phyloP scores from a whole-genome alignment of 2,113 vertebrate species.

The Melanerpes aurifrons region DNA sequence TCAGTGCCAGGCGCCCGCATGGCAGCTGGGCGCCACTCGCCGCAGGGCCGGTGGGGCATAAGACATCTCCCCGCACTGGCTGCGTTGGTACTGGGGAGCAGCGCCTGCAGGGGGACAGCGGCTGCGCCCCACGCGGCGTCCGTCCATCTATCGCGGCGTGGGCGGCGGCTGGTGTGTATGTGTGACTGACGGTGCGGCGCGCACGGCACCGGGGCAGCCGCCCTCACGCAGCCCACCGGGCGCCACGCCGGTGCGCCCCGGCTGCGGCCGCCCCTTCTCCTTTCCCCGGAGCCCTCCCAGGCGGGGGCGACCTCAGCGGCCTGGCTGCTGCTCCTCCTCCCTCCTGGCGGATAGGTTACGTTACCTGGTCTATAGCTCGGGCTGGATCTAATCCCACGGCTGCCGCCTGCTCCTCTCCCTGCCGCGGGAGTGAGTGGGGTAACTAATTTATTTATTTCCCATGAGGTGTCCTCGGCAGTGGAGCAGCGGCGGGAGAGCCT shows the following conservation, averaged over 20 bases:
- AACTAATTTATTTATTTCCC: conserved; percentile 78
- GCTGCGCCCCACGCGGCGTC: background rate
- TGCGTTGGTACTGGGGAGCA: background rate
- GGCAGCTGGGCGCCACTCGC: background rate
- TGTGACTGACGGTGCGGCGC: background rate
- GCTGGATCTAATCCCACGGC: conserved; percentile 48
- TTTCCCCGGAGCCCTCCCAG: background rate
- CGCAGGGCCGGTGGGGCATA: background rate
- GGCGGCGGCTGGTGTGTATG: background rate
- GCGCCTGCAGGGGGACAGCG: background rate
- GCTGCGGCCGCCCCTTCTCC: background rate
- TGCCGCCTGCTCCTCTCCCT: conserved; percentile 43
- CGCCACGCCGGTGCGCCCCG: background rate
- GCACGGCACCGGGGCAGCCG: background rate
- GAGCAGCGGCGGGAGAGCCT: background rate
- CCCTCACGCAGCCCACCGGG: background rate
- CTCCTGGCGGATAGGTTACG: conserved; percentile 40
- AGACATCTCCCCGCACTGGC: background rate
- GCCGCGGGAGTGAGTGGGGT: conserved; percentile 50
- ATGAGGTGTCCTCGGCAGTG: conserved; percentile 57
- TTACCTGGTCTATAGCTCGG: conserved; percentile 63
- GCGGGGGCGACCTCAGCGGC: background rate
- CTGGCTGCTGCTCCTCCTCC: conserved; percentile 18
- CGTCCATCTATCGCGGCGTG: background rate
- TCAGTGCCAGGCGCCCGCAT: background rate